Evolutionary conservation across 2,888 invertebrate genomes (phyloP).

Genomic region (Sinhomidia bicolor): DNA sequence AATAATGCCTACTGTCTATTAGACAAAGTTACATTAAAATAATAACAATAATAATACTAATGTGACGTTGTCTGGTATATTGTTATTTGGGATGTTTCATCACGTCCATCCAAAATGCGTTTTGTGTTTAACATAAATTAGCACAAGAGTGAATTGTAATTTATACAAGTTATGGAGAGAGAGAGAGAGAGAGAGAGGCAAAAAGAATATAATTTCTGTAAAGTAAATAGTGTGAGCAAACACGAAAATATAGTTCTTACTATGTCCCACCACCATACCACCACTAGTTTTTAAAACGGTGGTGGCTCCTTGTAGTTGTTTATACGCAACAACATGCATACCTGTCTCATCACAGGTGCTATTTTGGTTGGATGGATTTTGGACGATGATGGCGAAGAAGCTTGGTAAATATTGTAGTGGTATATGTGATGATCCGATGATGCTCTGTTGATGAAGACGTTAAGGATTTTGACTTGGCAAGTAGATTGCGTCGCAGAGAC

Average conservation of each 20-base stretch:
- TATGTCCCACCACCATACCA: neutral
- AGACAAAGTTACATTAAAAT: neutral
- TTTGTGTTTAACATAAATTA: conserved; percentile 67
- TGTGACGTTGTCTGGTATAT: neutral
- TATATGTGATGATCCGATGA: neutral
- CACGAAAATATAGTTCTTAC: neutral
- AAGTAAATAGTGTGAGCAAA: conserved; percentile 1
- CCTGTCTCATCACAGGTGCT: conserved; percentile 33
- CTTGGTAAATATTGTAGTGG: conserved; percentile 7
- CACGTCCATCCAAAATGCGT: conserved; percentile 32
- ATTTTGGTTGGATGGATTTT: neutral
- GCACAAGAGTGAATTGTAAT: conserved; percentile 46
- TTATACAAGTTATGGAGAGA: conserved; percentile 32
- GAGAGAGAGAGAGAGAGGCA: neutral
- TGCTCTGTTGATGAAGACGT: conserved; percentile 39
- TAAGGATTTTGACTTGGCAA: conserved; percentile 4
- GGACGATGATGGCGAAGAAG: neutral
- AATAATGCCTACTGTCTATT: neutral
- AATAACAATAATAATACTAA: neutral
- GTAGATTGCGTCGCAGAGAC: neutral
- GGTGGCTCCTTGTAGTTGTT: neutral
- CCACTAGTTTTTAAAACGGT: neutral
- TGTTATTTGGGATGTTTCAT: neutral
- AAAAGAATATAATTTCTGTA: neutral
- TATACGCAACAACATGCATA: neutral